Percentiles rank a stretch among this genome's conserved stretches.
Conservation (phyloP, 2,113 vertebrate species). For the Cyanoliseus patagonus region DNA sequence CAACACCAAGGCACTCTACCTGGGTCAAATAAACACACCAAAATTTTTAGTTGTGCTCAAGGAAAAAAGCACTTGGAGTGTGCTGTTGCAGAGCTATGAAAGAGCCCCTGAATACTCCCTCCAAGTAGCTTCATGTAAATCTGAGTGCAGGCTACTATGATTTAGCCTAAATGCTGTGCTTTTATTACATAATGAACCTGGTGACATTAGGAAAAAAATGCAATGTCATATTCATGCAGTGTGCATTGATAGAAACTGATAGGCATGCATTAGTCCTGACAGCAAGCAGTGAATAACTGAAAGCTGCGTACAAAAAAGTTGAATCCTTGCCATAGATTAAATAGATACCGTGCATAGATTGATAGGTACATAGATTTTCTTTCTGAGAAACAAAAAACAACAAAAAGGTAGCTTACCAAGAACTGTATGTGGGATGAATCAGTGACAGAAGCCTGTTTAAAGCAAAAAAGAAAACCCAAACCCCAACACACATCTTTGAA, state of each 20-base stretch:
- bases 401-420: constrained; percentile 34
- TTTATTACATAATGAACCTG: background rate
- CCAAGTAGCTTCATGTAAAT: background rate
- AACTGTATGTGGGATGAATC: background rate
- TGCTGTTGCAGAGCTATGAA: background rate
- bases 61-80: background rate
- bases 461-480: background rate
- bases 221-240: constrained; percentile 34
- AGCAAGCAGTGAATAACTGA: constrained; percentile 35
- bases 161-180: background rate
- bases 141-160: background rate
- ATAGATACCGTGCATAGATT: constrained; percentile 1
- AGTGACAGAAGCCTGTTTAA: constrained; percentile 7
- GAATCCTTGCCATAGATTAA: constrained; percentile 35
- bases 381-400: background rate
- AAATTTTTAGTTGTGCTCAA: background rate
- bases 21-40: background rate
- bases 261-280: constrained; percentile 48
- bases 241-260: constrained; percentile 41
- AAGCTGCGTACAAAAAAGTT: constrained; percentile 31
- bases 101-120: background rate
- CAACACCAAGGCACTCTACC: background rate
- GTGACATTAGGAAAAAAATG: constrained; percentile 15
- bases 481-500: background rate
- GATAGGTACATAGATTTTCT: constrained; percentile 36